Evolutionary conservation across 2,888 invertebrate species (phyloP).

Genomic region (Ectropis crepuscularia): DNA sequence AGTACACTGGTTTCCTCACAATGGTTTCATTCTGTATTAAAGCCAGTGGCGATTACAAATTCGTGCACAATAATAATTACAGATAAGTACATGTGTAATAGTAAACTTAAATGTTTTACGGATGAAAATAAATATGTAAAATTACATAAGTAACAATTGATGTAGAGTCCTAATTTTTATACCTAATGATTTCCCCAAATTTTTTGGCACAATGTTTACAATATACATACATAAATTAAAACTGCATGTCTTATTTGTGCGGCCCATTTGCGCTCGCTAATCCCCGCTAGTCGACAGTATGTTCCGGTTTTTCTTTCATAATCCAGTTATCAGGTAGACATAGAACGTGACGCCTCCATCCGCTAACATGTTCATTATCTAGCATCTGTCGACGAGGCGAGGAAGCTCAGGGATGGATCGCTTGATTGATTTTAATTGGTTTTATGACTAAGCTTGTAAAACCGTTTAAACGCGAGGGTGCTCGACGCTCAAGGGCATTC

Average conservation of each 20-base stretch:
- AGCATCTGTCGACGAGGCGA: constrained; percentile 54
- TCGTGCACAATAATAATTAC: too few species aligned
- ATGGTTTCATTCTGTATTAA: too few species aligned
- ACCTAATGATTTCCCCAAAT: too few species aligned
- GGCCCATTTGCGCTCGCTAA: constrained; percentile 13
- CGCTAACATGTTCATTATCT: constrained; percentile 61
- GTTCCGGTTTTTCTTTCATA: constrained; percentile 16
- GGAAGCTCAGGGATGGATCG: constrained; percentile 52
- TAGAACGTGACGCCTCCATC: constrained; percentile 38
- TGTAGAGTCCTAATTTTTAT: too few species aligned
- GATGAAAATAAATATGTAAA: too few species aligned
- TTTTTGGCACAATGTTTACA: too few species aligned
- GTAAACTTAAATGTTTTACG: too few species aligned
- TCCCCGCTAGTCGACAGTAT: constrained; percentile 12
- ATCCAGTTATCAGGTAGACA: constrained; percentile 17
- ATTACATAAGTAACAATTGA: too few species aligned
- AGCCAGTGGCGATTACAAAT: too few species aligned
- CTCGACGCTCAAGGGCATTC: constrained; percentile 43
- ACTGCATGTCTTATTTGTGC: constrained; percentile 34
- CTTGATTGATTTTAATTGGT: constrained; percentile 70
- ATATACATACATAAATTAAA: constrained; percentile 10
- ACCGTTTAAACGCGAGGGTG: constrained; percentile 53
- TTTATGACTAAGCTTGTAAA: constrained; percentile 62
- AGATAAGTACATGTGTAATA: too few species aligned
- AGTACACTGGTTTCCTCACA: too few species aligned